Base-by-base conservation (phyloP, 2,113 vertebrate species). In the Halichoeres trimaculatus region DNA sequence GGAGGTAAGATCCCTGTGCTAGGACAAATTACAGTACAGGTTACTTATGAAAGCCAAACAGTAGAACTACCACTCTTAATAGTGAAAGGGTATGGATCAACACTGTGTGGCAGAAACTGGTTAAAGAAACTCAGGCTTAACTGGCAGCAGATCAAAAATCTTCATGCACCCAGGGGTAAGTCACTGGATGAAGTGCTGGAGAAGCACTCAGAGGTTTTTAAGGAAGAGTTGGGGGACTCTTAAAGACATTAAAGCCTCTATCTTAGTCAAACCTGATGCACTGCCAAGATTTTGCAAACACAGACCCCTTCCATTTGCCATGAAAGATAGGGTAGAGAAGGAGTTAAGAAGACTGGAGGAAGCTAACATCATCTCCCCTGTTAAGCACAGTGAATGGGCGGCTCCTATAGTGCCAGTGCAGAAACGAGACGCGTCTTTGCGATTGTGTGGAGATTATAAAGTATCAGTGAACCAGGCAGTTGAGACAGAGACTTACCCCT, bases 61-160 rank as follows among this genome's bases (percentile, higher is more conserved):
- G 54, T 30, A 4, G 30, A 35, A 16, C 36, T 56, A 8, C 54
- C 54, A 56, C 54, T 56, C n/a, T 8, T 62, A 13, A 50, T 70
- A 14, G 26, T 56, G 20, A 76, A 68, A 17, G 55, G 73, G 10
- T 20, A 10, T 20, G 64, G 74, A 20, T 20, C 56, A 40, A 56
- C 64, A n/a, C 20, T 61, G 20, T 69, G 74, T 76, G 74, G 74
- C 3, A 76, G 26, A 50, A 52, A 76, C 8, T 76, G 74, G 65
- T n/a, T 61, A 17, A 45, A n/a, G 36, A 43, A 68, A 20, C n/a
- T 59, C 1, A 43, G 26, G 16, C 30, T 79, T 10, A 68, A 75
- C 47, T 68, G 48, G 62, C 22, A 17, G 22, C 22, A 65, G 69
- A 55, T 54, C 8, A 62, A 57, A 16, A 19, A 34, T 57, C 5